These are phyloP conservation scores for Botia kubotai DNA, from an alignment of 2,797 vertebrate species.

Conservation along the genomic window DNA sequence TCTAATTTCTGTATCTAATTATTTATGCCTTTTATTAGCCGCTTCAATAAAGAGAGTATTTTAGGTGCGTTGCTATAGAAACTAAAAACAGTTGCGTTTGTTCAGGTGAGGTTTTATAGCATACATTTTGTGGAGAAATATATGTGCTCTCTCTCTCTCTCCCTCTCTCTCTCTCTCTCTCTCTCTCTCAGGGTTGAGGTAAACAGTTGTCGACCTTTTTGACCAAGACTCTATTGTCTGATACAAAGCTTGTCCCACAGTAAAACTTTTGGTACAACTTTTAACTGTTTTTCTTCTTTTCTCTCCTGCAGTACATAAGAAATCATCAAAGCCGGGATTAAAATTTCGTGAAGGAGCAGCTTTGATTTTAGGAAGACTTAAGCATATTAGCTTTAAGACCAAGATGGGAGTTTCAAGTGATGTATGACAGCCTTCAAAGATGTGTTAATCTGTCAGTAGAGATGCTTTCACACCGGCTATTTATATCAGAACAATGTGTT, in stretches of 20 bases:
- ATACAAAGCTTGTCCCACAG: constrained; percentile 63
- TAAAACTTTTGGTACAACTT: constrained; percentile 70
- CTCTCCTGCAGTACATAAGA: constrained; percentile 75
- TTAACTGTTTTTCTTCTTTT: constrained; percentile 59
- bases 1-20: neutral
- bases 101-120: constrained; percentile 86
- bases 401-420: constrained; percentile 78
- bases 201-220: neutral
- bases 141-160: neutral
- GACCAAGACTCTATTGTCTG: neutral
- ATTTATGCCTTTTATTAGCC: constrained; percentile 77
- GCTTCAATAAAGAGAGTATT: constrained; percentile 88
- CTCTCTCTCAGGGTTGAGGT: constrained; percentile 26
- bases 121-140: constrained; percentile 63
- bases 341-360: constrained; percentile 71
- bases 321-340: constrained; percentile 84
- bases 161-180: constrained; percentile 19
- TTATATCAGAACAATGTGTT: constrained; percentile 65
- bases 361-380: constrained; percentile 80
- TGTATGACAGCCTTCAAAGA: constrained; percentile 83
- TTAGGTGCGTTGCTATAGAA: constrained; percentile 84
- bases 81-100: constrained; percentile 86
- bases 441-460: constrained; percentile 81
- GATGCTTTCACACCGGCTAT: constrained; percentile 70
- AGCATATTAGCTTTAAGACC: constrained; percentile 83